phyloP scores from a whole-genome alignment of 2,888 invertebrate species.

The Aphrophora alni region DNA sequence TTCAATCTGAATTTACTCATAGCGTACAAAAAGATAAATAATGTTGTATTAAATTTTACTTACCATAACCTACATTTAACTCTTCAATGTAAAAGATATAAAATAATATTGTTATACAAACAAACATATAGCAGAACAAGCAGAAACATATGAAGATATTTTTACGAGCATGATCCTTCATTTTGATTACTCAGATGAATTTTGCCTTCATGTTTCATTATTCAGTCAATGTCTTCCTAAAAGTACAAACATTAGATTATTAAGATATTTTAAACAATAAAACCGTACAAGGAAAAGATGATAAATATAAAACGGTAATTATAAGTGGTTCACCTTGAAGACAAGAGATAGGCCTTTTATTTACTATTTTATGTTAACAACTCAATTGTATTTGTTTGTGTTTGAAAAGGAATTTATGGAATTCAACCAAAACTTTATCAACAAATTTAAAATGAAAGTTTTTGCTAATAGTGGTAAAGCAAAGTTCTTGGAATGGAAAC shows the following conservation, averaged over 20 bases:
- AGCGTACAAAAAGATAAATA: no score
- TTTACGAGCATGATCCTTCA: neutral
- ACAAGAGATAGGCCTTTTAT: no score
- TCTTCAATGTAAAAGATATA: neutral
- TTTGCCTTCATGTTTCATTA: neutral
- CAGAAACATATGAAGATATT: neutral
- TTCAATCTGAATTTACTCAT: no score
- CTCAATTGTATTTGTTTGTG: no score
- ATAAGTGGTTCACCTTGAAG: no score
- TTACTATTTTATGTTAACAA: no score
- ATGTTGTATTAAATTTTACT: neutral
- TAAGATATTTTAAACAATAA: neutral
- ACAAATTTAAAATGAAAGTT: no score
- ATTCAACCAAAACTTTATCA: no score
- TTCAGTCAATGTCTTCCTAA: neutral
- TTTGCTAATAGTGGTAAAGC: no score
- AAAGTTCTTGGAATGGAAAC: no score
- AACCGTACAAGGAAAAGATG: neutral
- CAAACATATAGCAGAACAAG: neutral
- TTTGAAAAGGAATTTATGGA: no score
- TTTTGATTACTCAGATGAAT: neutral
- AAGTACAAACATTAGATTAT: neutral
- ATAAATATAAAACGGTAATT: no score
- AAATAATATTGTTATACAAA: neutral
- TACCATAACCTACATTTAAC: neutral